Evolutionary conservation across 2,888 invertebrate species (phyloP).

Genomic region (Operophtera brumata): DNA sequence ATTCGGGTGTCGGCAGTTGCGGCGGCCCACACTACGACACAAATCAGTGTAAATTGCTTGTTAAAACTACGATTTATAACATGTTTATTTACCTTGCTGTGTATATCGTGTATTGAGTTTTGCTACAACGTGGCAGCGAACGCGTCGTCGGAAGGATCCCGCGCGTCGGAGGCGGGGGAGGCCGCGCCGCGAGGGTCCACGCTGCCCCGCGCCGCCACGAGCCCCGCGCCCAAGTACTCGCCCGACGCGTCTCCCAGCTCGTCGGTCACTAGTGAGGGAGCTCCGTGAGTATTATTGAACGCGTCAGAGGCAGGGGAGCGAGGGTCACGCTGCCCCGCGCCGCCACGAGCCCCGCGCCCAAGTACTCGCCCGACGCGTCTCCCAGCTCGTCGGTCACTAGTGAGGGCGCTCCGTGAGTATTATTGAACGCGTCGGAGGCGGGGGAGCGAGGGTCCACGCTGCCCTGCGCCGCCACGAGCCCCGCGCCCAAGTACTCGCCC

Average conservation of each 20-base stretch:
- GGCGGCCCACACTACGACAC: too few species aligned
- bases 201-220: constrained; percentile 67
- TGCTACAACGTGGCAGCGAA: constrained; percentile 76
- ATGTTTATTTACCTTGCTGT: not conserved
- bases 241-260: constrained; percentile 93
- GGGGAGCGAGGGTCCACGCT: too few species aligned
- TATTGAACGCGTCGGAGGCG: too few species aligned
- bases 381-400: constrained; percentile 94
- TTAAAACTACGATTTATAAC: too few species aligned
- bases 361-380: constrained; percentile 91
- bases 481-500: too few species aligned
- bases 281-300: constrained; percentile 76
- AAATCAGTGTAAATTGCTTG: too few species aligned
- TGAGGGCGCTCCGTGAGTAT: constrained; percentile 85
- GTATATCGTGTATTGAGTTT: constrained; percentile 63
- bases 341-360: constrained; percentile 74
- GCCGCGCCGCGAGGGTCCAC: constrained; percentile 69
- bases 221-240: constrained; percentile 83
- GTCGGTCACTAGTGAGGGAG: constrained; percentile 92
- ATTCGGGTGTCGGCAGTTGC: too few species aligned
- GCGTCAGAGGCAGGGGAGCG: constrained; percentile 77
- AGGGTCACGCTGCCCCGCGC: constrained; percentile 67
- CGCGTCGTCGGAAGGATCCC: constrained; percentile 77
- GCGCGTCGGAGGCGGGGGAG: constrained; percentile 77
- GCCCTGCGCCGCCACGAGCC: too few species aligned